Evolutionary conservation across 2,888 invertebrate species (phyloP), one percentile per base, ranked within the genome.

Genomic region (Campoletis raptor): DNA sequence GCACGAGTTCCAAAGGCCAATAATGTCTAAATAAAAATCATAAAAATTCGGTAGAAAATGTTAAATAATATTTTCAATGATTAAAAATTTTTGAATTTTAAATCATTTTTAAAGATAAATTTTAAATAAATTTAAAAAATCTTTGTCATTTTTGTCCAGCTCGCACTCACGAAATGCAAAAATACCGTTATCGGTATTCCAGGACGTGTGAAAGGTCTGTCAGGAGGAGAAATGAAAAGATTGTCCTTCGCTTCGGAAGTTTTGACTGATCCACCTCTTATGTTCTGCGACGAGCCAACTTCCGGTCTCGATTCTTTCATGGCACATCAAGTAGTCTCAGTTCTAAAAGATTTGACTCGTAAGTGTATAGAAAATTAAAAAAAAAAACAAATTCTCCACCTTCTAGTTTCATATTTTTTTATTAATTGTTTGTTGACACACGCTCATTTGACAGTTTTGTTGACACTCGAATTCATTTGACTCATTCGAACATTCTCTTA

Each of bases 261-360:
- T 3, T 95, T 99, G 67, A 99, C 99, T 0, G 98, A 99, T 95
- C 99, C 99, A 0, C 97, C 98, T 0, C 95, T 99, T 66, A 96
- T 99, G 96, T 98, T 99, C 93, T 99, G 99, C 93, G 99, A 99
- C 92, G 99, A 99, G 92, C 99, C 99, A 0, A 99, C 99, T 0
- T 99, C 99, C 0, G 99, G 99, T 1, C 95, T 99, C 83, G 99
- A 99, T 94, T 98, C 99, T 0, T 99, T 98, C 92, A 99, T 99
- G 98, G 99, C 99, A 0, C 97, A 98, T 92, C 98, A 97, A 94
- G 98, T 99, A 2, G 96, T 94, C 10, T 92, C 96, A 94, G 96
- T 96, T 73, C 94, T 97, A 64, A 97, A 97, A 94, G 96, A 96
- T 57, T 94, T 97, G 82, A 96, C 97, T 0, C 96, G 94, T 94